These are phyloP conservation scores for Thymallus thymallus DNA, from an alignment of 2,113 vertebrate genomes.

Conservation along the genomic window DNA sequence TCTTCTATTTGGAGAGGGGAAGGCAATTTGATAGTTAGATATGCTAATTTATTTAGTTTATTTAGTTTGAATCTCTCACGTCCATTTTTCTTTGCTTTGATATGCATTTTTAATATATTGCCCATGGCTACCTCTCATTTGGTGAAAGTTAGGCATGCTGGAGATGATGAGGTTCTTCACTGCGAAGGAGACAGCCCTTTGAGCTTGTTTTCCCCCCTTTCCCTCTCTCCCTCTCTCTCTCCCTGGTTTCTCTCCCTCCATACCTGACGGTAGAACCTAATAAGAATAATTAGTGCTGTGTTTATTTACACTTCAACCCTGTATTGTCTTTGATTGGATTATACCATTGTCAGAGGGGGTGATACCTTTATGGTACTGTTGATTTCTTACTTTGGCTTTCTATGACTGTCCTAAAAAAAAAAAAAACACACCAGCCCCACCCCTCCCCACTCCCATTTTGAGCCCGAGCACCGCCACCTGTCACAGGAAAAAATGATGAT, in stretches of 20 bases:
- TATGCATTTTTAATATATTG: constrained; percentile 98
- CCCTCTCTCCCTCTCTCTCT: constrained; percentile 22
- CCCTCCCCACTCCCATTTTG: constrained; percentile 14
- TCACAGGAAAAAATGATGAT: constrained; percentile 3
- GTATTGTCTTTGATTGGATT: constrained; percentile 70
- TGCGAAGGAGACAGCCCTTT: constrained; percentile 80
- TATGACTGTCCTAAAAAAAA: constrained; percentile 36
- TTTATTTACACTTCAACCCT: constrained; percentile 91
- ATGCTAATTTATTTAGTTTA: constrained; percentile 85
- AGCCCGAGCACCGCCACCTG: too few species aligned
- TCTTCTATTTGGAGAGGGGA: constrained; percentile 50
- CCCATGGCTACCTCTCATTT: constrained; percentile 92
- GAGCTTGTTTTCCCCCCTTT: constrained; percentile 60
- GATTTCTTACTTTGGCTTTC: constrained; percentile 60
- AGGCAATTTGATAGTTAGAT: constrained; percentile 77
- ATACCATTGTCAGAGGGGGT: constrained; percentile 56
- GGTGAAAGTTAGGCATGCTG: constrained; percentile 84
- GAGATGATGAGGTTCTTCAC: constrained; percentile 89
- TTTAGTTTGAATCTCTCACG: constrained; percentile 85
- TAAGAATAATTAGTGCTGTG: constrained; percentile 68
- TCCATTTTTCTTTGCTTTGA: constrained; percentile 96
- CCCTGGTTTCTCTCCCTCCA: constrained; percentile 67
- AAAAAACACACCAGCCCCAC: constrained; percentile 11
- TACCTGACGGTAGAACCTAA: constrained; percentile 77
- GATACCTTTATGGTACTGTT: constrained; percentile 65